Percentiles rank a stretch among this genome's conserved stretches.
Conservation (phyloP, 1,140 invertebrate genomes). For the Cepaea nemoralis region DNA sequence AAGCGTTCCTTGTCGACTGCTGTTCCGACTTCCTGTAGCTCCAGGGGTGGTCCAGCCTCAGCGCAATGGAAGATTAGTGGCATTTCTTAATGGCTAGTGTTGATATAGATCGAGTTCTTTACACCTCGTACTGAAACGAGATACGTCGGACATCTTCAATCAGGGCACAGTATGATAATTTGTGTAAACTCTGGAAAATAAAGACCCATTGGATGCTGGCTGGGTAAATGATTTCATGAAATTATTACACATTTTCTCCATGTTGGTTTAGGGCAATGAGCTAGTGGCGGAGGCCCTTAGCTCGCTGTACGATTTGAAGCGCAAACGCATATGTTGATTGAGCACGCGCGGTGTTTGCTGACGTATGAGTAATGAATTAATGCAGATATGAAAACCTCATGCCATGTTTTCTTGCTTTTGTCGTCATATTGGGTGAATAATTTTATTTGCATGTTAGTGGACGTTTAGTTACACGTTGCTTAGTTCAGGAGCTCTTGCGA, state of each 20-base stretch:
- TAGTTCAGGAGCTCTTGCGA: no score
- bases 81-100: background rate
- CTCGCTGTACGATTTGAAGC: background rate
- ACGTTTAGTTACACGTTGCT: no score
- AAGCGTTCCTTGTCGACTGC: background rate
- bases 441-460: no score
- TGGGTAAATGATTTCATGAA: conserved; percentile 13
- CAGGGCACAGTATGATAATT: background rate
- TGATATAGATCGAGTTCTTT: background rate
- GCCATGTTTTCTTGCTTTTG: background rate
- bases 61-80: background rate
- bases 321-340: background rate
- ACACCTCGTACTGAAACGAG: background rate
- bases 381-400: background rate
- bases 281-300: no score
- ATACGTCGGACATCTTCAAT: background rate
- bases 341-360: background rate
- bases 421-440: background rate
- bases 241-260: background rate
- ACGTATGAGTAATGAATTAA: background rate
- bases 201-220: background rate
- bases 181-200: background rate
- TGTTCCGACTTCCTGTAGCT: background rate
- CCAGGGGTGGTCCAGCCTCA: background rate
- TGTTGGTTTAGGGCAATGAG: background rate